phyloP scores from a whole-genome alignment of 2,797 vertebrate genomes.

The Hyperoplus immaculatus region DNA sequence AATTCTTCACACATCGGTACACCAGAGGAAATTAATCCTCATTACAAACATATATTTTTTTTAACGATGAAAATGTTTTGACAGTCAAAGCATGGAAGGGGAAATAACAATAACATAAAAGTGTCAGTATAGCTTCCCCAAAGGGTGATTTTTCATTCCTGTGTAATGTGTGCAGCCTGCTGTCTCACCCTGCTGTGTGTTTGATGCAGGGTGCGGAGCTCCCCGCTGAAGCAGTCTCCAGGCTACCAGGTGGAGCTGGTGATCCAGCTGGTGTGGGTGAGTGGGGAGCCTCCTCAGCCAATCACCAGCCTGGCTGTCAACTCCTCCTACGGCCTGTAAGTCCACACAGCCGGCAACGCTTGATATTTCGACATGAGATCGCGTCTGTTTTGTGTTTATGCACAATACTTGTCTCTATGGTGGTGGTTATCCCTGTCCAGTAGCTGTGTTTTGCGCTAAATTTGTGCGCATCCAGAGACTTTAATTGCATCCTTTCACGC shows the following conservation, averaged over 20 bases:
- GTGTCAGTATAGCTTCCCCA: slow-evolving; percentile 31
- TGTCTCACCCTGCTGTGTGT: slow-evolving; percentile 58
- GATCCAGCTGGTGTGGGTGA: slow-evolving; percentile 97
- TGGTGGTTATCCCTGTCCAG: not conserved
- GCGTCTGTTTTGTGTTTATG: not conserved
- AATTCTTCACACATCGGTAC: slow-evolving; percentile 18
- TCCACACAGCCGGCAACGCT: slow-evolving; percentile 37
- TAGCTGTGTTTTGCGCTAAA: slow-evolving; percentile 3
- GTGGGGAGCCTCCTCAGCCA: slow-evolving; percentile 96
- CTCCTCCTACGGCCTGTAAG: slow-evolving; percentile 97
- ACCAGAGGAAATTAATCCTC: slow-evolving; percentile 26
- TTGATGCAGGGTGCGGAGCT: slow-evolving; percentile 92
- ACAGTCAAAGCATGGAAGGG: slow-evolving; percentile 19
- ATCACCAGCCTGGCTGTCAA: slow-evolving; percentile 97
- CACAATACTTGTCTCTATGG: not conserved
- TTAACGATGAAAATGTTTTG: slow-evolving; percentile 33
- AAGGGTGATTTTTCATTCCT: slow-evolving; percentile 39
- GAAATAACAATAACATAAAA: slow-evolving; percentile 24
- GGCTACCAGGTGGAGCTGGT: slow-evolving; percentile 97
- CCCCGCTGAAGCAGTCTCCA: slow-evolving; percentile 95
- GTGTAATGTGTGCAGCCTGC: slow-evolving; percentile 28
- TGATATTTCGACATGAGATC: slow-evolving; percentile 22
- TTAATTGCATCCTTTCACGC: slow-evolving; percentile 18
- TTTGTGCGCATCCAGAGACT: not conserved
- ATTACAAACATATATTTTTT: slow-evolving; percentile 11